Evolutionary conservation across 2,113 vertebrate species (phyloP).

Genomic region (Gnathonemus longibarbis): DNA sequence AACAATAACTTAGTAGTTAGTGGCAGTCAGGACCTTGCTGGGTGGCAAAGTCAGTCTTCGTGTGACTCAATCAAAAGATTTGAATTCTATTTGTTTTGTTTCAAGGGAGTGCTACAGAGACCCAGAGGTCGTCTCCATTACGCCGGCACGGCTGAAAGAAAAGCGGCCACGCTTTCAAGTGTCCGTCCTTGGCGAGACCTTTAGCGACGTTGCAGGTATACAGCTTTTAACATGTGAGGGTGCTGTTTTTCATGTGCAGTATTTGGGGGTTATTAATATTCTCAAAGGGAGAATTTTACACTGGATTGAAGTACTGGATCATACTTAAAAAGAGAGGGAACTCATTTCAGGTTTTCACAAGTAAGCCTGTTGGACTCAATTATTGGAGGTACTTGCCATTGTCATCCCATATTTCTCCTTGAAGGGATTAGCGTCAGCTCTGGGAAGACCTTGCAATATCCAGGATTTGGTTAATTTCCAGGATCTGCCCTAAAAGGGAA

Average conservation of each 20-base stretch:
- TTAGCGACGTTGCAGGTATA: slow-evolving; percentile 84
- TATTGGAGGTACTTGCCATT: slow-evolving; percentile 73
- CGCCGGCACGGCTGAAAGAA: slow-evolving; percentile 72
- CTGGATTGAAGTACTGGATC: slow-evolving; percentile 72
- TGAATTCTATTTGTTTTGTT: slow-evolving; percentile 80
- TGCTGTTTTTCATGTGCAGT: slow-evolving; percentile 44
- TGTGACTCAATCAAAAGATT: slow-evolving; percentile 65
- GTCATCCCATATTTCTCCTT: slow-evolving; percentile 68
- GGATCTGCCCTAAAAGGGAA: slow-evolving; percentile 62
- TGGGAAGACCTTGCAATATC: slow-evolving; percentile 59
- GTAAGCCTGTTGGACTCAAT: slow-evolving; percentile 77
- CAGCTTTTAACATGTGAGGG: slow-evolving; percentile 47
- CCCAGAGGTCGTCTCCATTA: slow-evolving; percentile 90
- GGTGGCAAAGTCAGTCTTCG: slow-evolving; percentile 32
- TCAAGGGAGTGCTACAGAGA: slow-evolving; percentile 94
- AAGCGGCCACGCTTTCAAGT: slow-evolving; percentile 67
- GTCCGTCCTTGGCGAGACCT: slow-evolving; percentile 83
- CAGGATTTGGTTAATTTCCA: slow-evolving; percentile 58
- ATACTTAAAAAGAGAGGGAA: slow-evolving; percentile 67
- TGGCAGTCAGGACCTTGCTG: slow-evolving; percentile 54
- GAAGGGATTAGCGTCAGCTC: slow-evolving; percentile 65
- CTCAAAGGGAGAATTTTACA: slow-evolving; percentile 62
- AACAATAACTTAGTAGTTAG: slow-evolving; percentile 44
- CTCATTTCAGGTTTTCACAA: slow-evolving; percentile 74
- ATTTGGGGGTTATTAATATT: slow-evolving; percentile 68